Evolutionary conservation across 2,888 invertebrate genomes (phyloP).

Genomic region (Nephrotoma appendiculata): DNA sequence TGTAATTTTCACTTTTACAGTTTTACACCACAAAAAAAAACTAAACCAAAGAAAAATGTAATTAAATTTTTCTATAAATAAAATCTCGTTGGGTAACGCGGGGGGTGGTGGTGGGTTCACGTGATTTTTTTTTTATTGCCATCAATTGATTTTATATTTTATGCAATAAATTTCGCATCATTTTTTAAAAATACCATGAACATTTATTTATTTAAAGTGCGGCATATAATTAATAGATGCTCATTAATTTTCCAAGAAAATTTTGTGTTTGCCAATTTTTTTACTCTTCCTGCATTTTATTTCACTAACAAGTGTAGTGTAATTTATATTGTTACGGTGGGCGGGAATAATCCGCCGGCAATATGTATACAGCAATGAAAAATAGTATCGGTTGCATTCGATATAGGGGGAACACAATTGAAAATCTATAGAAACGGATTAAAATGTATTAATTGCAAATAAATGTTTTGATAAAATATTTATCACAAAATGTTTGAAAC

Average conservation of each 20-base stretch:
- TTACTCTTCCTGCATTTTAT: background rate
- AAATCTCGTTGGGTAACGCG: background rate
- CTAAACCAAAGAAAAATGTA: background rate
- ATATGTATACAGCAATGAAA: background rate
- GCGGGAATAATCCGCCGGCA: background rate
- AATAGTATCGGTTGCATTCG: background rate
- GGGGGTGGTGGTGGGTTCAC: background rate
- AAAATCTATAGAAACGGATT: background rate
- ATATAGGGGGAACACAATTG: background rate
- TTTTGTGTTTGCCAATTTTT: background rate
- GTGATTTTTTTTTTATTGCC: background rate
- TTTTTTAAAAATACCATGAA: background rate
- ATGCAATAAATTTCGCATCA: background rate
- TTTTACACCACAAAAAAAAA: background rate
- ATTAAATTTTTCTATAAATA: background rate
- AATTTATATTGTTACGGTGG: background rate
- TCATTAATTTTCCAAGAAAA: background rate
- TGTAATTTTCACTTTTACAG: background rate
- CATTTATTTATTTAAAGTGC: background rate
- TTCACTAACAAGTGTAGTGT: background rate
- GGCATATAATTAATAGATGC: background rate
- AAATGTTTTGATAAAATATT: too few relatives aligned
- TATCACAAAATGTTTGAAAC: too few relatives aligned
- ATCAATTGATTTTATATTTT: background rate
- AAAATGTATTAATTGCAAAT: too few relatives aligned